Conservation (phyloP, 2,888 invertebrate genomes). For the Rhingia campestris region DNA sequence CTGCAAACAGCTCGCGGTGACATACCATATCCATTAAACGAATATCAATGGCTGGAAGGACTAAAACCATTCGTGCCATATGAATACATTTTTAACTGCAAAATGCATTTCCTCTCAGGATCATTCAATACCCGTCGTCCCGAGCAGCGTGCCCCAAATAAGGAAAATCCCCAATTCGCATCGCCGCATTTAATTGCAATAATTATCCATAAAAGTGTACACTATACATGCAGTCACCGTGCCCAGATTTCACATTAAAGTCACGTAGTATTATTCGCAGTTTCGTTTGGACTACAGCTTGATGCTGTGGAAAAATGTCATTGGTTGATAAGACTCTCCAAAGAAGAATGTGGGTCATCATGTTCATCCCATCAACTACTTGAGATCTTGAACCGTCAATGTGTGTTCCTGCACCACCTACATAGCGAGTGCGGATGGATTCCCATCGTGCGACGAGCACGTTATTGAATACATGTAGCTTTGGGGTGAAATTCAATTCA, state of each 20-base stretch:
- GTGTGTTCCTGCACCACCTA: background rate
- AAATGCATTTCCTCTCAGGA: background rate
- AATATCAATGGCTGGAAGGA: background rate
- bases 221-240: background rate
- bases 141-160: background rate
- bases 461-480: constrained; percentile 28
- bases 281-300: constrained; percentile 46
- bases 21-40: background rate
- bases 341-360: constrained; percentile 68
- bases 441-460: background rate
- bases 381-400: constrained; percentile 68
- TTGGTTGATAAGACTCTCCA: constrained; percentile 53
- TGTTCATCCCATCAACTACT: constrained; percentile 64
- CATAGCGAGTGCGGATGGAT: background rate
- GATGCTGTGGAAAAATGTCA: constrained; percentile 50
- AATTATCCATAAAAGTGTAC: constrained; percentile 40
- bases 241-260: constrained; percentile 51
- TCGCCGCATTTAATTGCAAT: constrained; percentile 48
- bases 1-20: too few relatives aligned
- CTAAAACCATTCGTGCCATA: background rate
- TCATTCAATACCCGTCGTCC: background rate
- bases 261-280: constrained; percentile 64
- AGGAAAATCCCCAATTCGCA: constrained; percentile 2
- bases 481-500: constrained; percentile 52
- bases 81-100: background rate